Evolutionary conservation across 2,797 vertebrate genomes (phyloP).

Genomic region (Chaetophractus vellerosus): DNA sequence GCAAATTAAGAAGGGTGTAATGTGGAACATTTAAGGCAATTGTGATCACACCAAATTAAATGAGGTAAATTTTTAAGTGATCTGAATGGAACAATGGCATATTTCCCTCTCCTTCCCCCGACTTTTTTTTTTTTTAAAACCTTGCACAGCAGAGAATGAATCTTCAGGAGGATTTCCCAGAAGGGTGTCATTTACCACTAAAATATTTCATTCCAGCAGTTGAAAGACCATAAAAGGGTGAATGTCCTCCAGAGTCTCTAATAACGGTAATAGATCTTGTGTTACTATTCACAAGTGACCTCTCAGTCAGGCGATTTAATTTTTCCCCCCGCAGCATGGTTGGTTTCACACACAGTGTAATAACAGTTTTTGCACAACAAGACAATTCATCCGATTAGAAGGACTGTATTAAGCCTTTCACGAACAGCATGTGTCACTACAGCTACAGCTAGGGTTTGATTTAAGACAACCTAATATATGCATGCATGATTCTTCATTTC

Average conservation of each 20-base stretch:
- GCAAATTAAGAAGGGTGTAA: slow-evolving; percentile 37
- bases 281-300: slow-evolving; percentile 88
- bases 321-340: slow-evolving; percentile 82
- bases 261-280: slow-evolving; percentile 87
- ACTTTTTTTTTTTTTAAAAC: neutral
- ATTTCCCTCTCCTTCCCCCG: neutral
- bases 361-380: slow-evolving; percentile 87
- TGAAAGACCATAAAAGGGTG: slow-evolving; percentile 87
- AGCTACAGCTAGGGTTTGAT: slow-evolving; percentile 73
- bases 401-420: slow-evolving; percentile 78
- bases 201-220: slow-evolving; percentile 86
- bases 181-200: slow-evolving; percentile 84
- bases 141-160: slow-evolving; percentile 72
- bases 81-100: slow-evolving; percentile 48
- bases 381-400: slow-evolving; percentile 86
- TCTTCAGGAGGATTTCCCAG: slow-evolving; percentile 84
- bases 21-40: slow-evolving; percentile 48
- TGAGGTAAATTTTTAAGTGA: slow-evolving; percentile 57
- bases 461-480: slow-evolving; percentile 76
- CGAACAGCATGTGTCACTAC: slow-evolving; percentile 76
- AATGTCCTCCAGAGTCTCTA: slow-evolving; percentile 85
- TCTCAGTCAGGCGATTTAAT: slow-evolving; percentile 87
- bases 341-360: slow-evolving; percentile 85
- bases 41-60: slow-evolving; percentile 63
- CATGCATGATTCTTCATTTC: slow-evolving; percentile 42